phyloP scores from a whole-genome alignment of 2,113 vertebrate genomes.

The Benitochromis conjunctus region DNA sequence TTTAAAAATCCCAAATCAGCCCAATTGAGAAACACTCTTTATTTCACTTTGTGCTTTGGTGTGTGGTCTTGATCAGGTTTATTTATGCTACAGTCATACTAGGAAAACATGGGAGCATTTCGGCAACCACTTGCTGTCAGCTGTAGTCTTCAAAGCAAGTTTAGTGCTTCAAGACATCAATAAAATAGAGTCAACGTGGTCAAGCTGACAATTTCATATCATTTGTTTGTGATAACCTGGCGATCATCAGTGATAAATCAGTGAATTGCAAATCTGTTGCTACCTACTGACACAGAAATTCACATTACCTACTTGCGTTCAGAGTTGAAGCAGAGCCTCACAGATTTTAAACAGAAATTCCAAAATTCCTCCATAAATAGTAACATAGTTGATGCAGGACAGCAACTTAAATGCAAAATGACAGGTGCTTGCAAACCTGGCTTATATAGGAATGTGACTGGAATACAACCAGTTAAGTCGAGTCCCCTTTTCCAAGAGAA shows the following conservation, averaged over 20 bases:
- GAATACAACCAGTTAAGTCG: not conserved
- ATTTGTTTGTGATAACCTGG: not conserved
- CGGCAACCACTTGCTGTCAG: not conserved
- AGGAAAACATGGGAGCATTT: not conserved
- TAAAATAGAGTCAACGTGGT: not conserved
- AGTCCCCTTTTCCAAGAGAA: not conserved
- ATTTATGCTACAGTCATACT: not conserved
- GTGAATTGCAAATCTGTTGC: not conserved
- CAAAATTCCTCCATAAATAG: not conserved
- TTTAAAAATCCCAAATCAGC: not conserved
- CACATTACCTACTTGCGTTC: not conserved
- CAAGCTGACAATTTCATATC: not conserved
- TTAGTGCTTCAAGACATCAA: fast-evolving
- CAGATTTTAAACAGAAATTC: not conserved
- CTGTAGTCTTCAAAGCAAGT: not conserved
- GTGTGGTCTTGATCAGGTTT: not conserved
- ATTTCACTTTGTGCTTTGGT: not conserved
- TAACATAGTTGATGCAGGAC: not conserved
- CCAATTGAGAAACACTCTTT: fast-evolving
- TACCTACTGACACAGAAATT: not conserved
- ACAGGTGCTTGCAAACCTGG: not conserved
- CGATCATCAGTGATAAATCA: not conserved
- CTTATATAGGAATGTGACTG: not conserved
- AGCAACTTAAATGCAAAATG: fast-evolving
- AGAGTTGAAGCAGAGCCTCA: not conserved